Base-by-base conservation (phyloP, 2,888 invertebrate genomes). In the Plagodis pulveraria region DNA sequence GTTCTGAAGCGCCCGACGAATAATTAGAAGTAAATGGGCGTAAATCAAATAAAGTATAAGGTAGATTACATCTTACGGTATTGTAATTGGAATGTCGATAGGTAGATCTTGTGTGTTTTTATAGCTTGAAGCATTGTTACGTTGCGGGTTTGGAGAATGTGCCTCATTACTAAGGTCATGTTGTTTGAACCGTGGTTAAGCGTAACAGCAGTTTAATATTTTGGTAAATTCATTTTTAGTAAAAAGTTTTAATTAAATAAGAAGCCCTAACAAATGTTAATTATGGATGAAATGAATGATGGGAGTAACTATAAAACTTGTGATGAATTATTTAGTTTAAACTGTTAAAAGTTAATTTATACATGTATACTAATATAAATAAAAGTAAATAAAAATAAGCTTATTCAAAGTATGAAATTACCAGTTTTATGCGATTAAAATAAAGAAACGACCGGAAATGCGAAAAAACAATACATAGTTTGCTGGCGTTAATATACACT, bases 1-100 rank as follows among this genome's bases (percentile, higher is more conserved):
- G 69, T 67, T 75, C 71, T 70, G 69, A 69, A 75, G 63, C 70
- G 70, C 71, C 71, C 64, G 67, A 72, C 63, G 66, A 72, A 70
- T 78, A 77, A 75, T 76, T 77, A 73, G 58, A 66, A 66, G 67
- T 52, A 65, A 66, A 63, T 45, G 58, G 58, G 63, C 66, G 66
- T 66, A 70, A 71, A 67, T 70, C 74, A 70, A 71, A 70, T 67
- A 67, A 56, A 48, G 60, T 44, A 59, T 54, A 52, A 51, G 62
- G 69, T 52, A 38, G 67, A 69, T 67, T 62, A 58, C 61, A 69
- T 67, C 69, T 61, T 62, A 60, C 59, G 50, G 63, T 64, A 58
- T 63, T 64, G 65, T 65, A 61, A 63, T 61, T 59, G 62, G 63
- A 51, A 61, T 63, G 69, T 60, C 59, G 63, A 60, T 63, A 59